Evolutionary conservation across 2,797 vertebrate genomes (phyloP), one percentile per base, ranked within the genome.

Genomic region (Parauchenoglanis ngamensis): DNA sequence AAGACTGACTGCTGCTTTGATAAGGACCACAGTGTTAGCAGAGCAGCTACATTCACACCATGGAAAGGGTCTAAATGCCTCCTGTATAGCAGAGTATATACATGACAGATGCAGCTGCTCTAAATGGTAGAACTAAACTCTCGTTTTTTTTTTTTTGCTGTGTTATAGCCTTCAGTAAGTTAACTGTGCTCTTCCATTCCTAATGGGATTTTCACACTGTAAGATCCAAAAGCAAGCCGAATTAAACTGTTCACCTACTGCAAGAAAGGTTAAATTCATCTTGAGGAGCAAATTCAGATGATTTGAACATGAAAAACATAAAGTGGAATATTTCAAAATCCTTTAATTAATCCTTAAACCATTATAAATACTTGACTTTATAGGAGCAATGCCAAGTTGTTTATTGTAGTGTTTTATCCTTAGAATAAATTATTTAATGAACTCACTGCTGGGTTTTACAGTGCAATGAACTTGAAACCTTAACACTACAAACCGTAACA

Each of bases 1-100:
- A 67, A 52, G 84, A 40, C 19, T 72, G 86, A 35, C n/a, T 89
- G 85, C 77, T 89, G 83, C 61, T 79, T 87, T 83, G 76, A 88
- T 87, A 67, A 85, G 59, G 73, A 79, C 65, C 88, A 87, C 72
- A 52, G 67, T 59, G 56, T 59, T 79, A 57, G 63, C 76, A 90
- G 87, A 61, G 78, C 85, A 65, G 49, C 84, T 84, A 28, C 83
- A 79, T 86, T 59, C 35, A 13, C 19, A 52, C 86, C 63, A 65
- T 83, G 59, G 80, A 80, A 79, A 61, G 87, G 35, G 73, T 86
- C 88, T 83, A 77, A 56, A 67, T 57, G 84, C 72, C 68, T 81
- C 75, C 61, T 88, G 77, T 86, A 79, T 78, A 84, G 59, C 67
- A 87, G 81, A 83, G 79, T 83, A 85, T 85, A 86, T 40, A 82